Evolutionary conservation across 2,888 invertebrate species (phyloP), one percentile per base, ranked within the genome.

Genomic region (Erebia aethiops): DNA sequence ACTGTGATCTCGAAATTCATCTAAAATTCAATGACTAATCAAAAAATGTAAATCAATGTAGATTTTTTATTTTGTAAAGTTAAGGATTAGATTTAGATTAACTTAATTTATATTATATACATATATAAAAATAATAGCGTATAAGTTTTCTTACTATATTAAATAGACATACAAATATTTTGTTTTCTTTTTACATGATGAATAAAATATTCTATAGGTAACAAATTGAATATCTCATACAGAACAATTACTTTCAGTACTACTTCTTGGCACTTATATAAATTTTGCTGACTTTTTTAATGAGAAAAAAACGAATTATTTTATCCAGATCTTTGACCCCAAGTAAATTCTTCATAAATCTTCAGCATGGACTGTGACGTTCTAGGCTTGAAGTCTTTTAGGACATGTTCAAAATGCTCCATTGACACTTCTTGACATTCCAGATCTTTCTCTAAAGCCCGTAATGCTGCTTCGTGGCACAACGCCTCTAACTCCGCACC

Each of bases 401-500:
- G 87, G 0, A 98, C 97, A 77, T 93, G 86, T 71, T 95, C 92
- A 86, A 99, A 98, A 91, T 98, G 96, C 54, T 90, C 87, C 90
- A 94, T 94, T 3, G 90, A 89, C 0, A 99, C 95, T 70, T 85
- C 82, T 13, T 88, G 79, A 43, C 96, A 95, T 9, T 96, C 90
- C 1, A 98, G 90, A 84, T 96, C 95, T 78, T 96, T 96, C 82
- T 98, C 97, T 62, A 99, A 87, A 1, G 98, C 97, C 82, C 95
- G 95, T 84, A 98, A 92, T 0, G 97, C 99, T 9, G 99, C 99
- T 89, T 98, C 98, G 74, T 98, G 96, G 81, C 99, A 99, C 1
- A 99, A 94, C 0, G 98, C 98, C 77, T 96, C 95, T 54, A 98
- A 94, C 93, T 99, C 99, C 0, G 99, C 99, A 0, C 99, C 99